phyloP scores from a whole-genome alignment of 2,113 vertebrate genomes.

The Crotophaga sulcirostris region DNA sequence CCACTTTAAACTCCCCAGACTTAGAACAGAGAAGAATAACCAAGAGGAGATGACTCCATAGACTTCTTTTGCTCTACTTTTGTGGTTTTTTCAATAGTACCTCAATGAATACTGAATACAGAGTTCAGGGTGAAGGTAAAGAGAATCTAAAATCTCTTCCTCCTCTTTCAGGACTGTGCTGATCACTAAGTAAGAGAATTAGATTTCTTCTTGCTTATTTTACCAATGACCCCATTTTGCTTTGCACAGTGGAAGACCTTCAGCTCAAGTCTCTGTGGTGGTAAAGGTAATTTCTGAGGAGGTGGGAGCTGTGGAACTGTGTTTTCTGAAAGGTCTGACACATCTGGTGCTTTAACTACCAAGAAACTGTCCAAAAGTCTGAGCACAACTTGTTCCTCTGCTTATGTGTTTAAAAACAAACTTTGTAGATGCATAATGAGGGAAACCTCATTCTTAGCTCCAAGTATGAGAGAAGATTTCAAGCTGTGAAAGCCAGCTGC shows the following conservation, averaged over 20 bases:
- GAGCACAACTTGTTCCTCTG: not conserved
- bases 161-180: not conserved
- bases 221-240: not conserved
- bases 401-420: not conserved
- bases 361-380: not conserved
- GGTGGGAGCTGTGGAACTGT: not conserved
- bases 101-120: not conserved
- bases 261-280: not conserved
- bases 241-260: not conserved
- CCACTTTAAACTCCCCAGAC: not conserved
- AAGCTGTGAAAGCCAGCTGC: not conserved
- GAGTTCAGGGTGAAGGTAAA: not conserved
- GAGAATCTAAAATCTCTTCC: not conserved
- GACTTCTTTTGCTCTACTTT: not conserved
- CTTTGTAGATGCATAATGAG: not conserved
- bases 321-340: not conserved
- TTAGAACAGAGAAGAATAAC: not conserved
- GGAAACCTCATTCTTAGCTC: not conserved
- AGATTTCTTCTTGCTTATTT: not conserved
- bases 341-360: not conserved
- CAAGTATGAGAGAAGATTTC: not conserved
- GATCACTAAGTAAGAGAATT: not conserved
- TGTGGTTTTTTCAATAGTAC: not conserved
- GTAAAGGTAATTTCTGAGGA: not conserved
- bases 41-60: not conserved